A percentile compares a stretch with the other conserved stretches of the same genome.
phyloP scores from a whole-genome alignment of 2,113 vertebrate genomes.

The Crotalus tigris region DNA sequence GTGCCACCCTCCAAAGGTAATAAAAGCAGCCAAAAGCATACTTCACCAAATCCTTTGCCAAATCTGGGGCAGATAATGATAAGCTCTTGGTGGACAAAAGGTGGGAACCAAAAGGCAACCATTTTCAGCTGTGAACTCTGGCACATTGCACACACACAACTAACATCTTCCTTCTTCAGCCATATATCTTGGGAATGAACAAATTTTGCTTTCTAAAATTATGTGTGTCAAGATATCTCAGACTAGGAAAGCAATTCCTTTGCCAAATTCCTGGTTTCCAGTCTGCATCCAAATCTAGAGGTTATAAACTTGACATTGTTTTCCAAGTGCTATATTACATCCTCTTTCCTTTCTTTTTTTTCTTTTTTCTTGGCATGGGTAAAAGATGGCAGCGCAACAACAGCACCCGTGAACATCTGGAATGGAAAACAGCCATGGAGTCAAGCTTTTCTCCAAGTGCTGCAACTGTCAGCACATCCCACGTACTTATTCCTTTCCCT shows the following conservation, averaged over 20 bases:
- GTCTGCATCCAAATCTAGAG: conserved; percentile 9
- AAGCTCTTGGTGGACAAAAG: background rate
- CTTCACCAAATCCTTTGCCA: background rate
- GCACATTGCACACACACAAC: background rate
- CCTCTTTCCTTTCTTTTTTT: background rate
- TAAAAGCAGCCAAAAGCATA: background rate
- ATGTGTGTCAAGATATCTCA: conserved; percentile 37
- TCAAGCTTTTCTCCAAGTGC: background rate
- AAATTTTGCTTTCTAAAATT: conserved; percentile 70
- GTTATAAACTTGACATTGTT: conserved; percentile 20
- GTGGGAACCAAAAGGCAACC: background rate
- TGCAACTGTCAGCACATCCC: background rate
- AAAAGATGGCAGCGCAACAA: background rate
- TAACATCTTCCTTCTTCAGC: conserved; percentile 59
- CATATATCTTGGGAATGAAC: conserved; percentile 57
- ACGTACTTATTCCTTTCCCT: background rate
- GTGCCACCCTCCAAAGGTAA: background rate
- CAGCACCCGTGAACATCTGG: background rate
- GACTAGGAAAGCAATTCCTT: conserved; percentile 32
- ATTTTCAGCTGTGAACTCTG: background rate
- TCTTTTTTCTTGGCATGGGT: background rate
- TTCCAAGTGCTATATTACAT: background rate
- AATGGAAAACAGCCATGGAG: background rate
- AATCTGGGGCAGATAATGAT: background rate
- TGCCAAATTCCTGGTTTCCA: conserved; percentile 37